Percentiles rank a stretch among this genome's conserved stretches.
Evolutionary conservation across 2,113 vertebrate genomes (phyloP).

Genomic region (Merops nubicus): DNA sequence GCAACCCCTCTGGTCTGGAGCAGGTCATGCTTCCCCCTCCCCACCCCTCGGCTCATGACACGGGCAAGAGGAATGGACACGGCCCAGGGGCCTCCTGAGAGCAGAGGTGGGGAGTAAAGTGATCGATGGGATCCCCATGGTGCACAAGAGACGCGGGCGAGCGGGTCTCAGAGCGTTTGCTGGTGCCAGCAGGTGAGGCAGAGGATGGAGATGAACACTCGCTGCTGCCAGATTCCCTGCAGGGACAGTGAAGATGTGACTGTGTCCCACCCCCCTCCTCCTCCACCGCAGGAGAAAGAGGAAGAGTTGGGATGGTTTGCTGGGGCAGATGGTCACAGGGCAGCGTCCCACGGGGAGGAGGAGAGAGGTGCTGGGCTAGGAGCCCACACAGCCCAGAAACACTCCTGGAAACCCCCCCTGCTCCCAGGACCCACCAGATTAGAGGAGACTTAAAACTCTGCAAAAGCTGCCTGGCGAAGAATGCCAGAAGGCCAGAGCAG

Average conservation of each 20-base stretch:
- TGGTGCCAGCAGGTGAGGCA: conserved; percentile 3
- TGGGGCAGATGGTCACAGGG: neutral
- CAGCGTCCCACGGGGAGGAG: neutral
- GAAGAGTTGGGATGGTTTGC: neutral
- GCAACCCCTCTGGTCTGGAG: neutral
- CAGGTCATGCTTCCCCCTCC: fast-evolving
- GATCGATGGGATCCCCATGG: neutral
- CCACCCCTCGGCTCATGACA: neutral
- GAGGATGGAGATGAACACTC: neutral
- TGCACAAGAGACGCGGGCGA: neutral
- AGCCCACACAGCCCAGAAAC: neutral
- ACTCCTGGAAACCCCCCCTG: neutral
- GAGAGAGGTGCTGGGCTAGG: neutral
- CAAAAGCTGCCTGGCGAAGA: neutral
- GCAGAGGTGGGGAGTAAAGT: neutral
- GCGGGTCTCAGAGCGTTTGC: neutral
- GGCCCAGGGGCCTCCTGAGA: neutral
- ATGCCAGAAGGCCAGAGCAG: neutral
- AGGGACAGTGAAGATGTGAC: neutral
- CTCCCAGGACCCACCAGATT: neutral
- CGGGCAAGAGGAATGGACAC: neutral
- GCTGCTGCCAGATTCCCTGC: neutral
- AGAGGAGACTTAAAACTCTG: neutral
- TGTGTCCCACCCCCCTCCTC: neutral
- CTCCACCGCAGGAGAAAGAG: neutral